Percentiles rank a stretch among this genome's conserved stretches.
phyloP scores from a whole-genome alignment of 2,888 invertebrate genomes.

The Limenitis camilla region DNA sequence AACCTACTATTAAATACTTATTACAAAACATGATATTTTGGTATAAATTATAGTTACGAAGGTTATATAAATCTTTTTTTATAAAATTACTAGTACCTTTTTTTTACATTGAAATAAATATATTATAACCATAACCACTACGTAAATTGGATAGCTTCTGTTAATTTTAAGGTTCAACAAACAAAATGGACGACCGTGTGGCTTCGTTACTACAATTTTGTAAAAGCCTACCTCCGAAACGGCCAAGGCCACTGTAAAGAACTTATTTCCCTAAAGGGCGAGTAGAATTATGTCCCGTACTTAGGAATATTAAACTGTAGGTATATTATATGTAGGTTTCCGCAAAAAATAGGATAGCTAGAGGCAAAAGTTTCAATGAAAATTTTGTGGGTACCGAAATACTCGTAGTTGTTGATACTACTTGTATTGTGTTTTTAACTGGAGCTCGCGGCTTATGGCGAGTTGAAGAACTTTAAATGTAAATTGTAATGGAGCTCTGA shows the following conservation, averaged over 20 bases:
- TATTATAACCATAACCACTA: constrained; percentile 10
- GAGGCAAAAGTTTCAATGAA: constrained; percentile 23
- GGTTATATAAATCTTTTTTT: background rate
- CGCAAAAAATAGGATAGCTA: constrained; percentile 22
- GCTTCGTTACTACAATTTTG: constrained; percentile 25
- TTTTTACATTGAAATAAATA: constrained; percentile 10
- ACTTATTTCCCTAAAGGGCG: constrained; percentile 30
- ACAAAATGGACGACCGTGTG: constrained; percentile 19
- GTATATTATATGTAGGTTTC: constrained; percentile 20
- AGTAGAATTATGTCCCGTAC: constrained; percentile 24
- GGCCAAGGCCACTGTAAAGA: constrained; percentile 25
- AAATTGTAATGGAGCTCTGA: constrained; percentile 19
- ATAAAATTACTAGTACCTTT: background rate
- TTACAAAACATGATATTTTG: too few species aligned
- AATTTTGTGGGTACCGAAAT: constrained; percentile 26
- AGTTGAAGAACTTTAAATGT: constrained; percentile 20
- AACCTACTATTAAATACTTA: too few species aligned
- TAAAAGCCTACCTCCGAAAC: constrained; percentile 22
- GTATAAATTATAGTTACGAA: too few species aligned
- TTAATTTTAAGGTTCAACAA: constrained; percentile 19
- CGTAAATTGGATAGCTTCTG: constrained; percentile 19
- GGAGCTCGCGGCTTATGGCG: constrained; percentile 17
- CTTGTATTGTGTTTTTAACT: constrained; percentile 24
- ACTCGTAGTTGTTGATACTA: constrained; percentile 26
- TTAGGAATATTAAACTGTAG: constrained; percentile 27